These are phyloP conservation scores for Unio delphinus DNA, from an alignment of 2,888 invertebrate species.

Conservation along the genomic window DNA sequence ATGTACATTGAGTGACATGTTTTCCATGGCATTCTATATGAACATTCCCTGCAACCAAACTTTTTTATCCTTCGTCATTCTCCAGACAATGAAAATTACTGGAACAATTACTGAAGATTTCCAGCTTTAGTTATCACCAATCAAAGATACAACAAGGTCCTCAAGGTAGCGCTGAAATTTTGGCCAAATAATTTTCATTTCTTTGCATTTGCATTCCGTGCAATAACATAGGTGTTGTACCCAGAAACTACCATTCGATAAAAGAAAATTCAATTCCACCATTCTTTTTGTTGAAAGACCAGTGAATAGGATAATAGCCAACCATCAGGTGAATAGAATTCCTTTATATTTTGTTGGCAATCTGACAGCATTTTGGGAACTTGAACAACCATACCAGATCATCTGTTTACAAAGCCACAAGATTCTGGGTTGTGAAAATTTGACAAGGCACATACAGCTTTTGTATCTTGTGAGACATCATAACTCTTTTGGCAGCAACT, in stretches of 20 bases:
- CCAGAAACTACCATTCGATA: slow-evolving; percentile 9
- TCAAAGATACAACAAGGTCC: not conserved
- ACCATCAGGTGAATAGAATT: too few relatives aligned
- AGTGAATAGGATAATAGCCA: not conserved
- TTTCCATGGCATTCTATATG: slow-evolving; percentile 8
- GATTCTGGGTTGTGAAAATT: slow-evolving; percentile 10
- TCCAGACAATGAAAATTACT: too few relatives aligned
- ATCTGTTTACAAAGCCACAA: not conserved
- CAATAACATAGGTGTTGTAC: slow-evolving; percentile 15
- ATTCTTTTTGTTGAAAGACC: slow-evolving; percentile 13
- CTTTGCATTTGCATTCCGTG: not conserved
- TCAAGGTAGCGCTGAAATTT: slow-evolving; percentile 15
- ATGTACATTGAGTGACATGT: too few relatives aligned
- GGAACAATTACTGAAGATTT: not conserved
- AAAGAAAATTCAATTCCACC: slow-evolving; percentile 20
- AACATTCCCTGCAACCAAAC: slow-evolving; percentile 13
- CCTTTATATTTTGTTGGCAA: too few relatives aligned
- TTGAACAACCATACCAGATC: not conserved
- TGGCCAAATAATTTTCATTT: slow-evolving; percentile 8
- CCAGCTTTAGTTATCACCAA: slow-evolving; percentile 3
- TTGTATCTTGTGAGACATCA: slow-evolving; percentile 27
- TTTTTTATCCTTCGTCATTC: too few relatives aligned
- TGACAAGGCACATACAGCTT: slow-evolving; percentile 19
- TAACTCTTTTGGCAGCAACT: not conserved
- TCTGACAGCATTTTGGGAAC: too few relatives aligned